phyloP scores from a whole-genome alignment of 2,888 invertebrate species.

The Neuroscelio doddi region DNA sequence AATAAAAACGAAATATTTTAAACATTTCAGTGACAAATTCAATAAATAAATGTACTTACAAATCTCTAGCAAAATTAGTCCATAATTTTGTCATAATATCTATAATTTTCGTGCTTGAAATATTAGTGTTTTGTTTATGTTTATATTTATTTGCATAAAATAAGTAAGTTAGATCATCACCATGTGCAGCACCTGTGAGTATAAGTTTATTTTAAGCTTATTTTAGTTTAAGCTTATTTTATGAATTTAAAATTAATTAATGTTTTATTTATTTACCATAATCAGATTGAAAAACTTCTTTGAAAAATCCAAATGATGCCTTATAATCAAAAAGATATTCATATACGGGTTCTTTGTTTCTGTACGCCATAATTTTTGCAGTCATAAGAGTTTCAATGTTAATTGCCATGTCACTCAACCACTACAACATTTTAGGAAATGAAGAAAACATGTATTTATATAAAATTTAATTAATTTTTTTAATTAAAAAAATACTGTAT shows the following conservation, averaged over 20 bases:
- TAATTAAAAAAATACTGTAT: too few species aligned
- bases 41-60: constrained; percentile 61
- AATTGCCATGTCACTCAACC: constrained; percentile 57
- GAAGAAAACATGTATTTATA: not conserved
- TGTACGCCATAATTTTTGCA: constrained; percentile 54
- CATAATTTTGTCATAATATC: constrained; percentile 71
- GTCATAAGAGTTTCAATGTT: constrained; percentile 50
- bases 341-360: constrained; percentile 59
- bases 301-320: constrained; percentile 58
- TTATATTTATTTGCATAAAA: constrained; percentile 70
- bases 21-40: not conserved
- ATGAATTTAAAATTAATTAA: too few species aligned
- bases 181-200: constrained; percentile 71
- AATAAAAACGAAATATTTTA: constrained; percentile 3
- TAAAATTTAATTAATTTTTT: constrained; percentile 35
- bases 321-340: constrained; percentile 60
- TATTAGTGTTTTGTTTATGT: constrained; percentile 62
- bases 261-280: constrained; percentile 52
- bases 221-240: constrained; percentile 1
- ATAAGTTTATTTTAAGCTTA: not conserved
- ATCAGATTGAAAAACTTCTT: constrained; percentile 52
- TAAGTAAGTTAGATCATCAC: constrained; percentile 73
- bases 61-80: constrained; percentile 73
- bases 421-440: constrained; percentile 43
- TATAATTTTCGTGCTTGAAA: constrained; percentile 65